These are phyloP conservation scores for Psettodes erumei DNA, from an alignment of 2,113 vertebrate genomes.

Conservation along the genomic window DNA sequence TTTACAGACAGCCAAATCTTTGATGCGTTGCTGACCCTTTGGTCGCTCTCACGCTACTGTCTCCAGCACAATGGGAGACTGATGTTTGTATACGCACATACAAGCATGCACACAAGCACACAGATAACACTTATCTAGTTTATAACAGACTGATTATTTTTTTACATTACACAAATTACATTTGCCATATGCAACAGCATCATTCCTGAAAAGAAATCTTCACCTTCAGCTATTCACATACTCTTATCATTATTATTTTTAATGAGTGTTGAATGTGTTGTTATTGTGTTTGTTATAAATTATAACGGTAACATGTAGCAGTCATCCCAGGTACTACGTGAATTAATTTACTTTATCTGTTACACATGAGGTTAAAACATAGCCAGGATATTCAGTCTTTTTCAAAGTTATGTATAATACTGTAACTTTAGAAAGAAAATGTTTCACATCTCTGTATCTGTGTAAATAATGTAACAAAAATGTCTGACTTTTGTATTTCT, in stretches of 20 bases:
- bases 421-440: neutral
- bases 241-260: neutral
- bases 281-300: neutral
- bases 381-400: neutral
- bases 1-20: constrained; percentile 62
- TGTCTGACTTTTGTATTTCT: neutral
- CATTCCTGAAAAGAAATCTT: neutral
- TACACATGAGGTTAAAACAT: neutral
- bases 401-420: neutral
- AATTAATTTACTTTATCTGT: neutral
- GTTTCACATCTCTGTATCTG: neutral
- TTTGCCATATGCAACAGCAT: neutral
- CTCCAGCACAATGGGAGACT: constrained; percentile 65
- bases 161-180: too few relatives aligned
- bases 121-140: neutral
- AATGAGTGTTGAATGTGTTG: neutral
- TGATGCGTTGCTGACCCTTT: constrained; percentile 69
- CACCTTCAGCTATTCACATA: neutral
- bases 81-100: constrained; percentile 43
- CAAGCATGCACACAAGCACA: neutral
- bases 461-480: neutral
- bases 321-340: neutral
- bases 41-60: constrained; percentile 65
- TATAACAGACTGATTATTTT: neutral
- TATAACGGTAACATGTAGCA: neutral